These are phyloP conservation scores for Geophilus truncorum DNA, from an alignment of 2,888 invertebrate genomes.

Conservation along the genomic window DNA sequence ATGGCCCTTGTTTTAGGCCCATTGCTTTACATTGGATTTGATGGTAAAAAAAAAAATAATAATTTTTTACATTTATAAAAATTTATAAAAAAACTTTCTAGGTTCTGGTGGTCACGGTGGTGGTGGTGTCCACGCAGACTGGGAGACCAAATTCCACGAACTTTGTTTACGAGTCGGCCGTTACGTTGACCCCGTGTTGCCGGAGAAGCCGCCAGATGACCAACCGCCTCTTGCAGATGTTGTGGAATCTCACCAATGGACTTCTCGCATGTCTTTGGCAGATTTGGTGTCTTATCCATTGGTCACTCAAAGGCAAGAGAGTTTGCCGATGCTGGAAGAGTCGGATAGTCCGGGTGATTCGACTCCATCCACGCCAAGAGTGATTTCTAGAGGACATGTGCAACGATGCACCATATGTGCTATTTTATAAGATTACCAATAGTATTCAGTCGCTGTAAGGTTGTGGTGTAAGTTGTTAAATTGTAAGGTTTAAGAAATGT, in stretches of 20 bases:
- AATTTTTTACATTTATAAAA: background rate
- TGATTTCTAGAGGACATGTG: background rate
- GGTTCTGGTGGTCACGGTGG: conserved; percentile 43
- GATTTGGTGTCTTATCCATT: background rate
- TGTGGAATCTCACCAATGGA: background rate
- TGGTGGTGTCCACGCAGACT: conserved; percentile 41
- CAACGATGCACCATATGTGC: background rate
- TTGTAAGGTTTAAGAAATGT: too few relatives aligned
- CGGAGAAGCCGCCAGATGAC: background rate
- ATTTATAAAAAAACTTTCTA: background rate
- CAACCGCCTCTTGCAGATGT: background rate
- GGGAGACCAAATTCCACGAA: conserved; percentile 41
- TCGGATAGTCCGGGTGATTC: background rate
- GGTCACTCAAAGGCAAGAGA: background rate
- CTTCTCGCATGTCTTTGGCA: background rate
- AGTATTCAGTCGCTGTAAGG: too few relatives aligned
- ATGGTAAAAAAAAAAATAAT: conserved; percentile 43
- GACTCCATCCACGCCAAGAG: background rate
- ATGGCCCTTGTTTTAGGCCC: conserved; percentile 50
- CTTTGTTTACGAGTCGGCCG: conserved; percentile 37
- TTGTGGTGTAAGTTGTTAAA: too few relatives aligned
- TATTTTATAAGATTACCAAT: background rate
- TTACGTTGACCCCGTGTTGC: background rate
- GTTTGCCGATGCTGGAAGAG: background rate
- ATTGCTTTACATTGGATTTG: conserved; percentile 50